Evolutionary conservation across 2,888 invertebrate species (phyloP).

Genomic region (Fragum sueziense): DNA sequence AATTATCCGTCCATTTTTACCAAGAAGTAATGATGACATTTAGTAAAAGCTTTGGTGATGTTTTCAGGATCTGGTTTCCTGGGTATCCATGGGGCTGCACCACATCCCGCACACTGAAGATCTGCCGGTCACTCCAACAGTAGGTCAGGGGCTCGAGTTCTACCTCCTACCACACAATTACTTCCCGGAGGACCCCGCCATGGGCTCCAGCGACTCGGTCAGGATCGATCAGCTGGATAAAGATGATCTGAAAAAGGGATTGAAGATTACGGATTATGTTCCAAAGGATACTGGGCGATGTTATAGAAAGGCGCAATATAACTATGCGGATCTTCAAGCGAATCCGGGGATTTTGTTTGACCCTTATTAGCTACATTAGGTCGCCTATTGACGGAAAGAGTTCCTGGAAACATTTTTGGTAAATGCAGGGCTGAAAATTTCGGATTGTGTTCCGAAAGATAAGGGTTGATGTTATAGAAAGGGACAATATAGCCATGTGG

Average conservation of each 20-base stretch:
- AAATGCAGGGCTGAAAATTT: too few relatives aligned
- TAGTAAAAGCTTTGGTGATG: too few relatives aligned
- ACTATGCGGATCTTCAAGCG: constrained; percentile 18
- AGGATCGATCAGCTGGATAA: constrained; percentile 34
- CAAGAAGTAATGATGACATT: too few relatives aligned
- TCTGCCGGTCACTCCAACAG: constrained; percentile 47
- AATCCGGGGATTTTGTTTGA: constrained; percentile 29
- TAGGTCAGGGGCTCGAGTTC: constrained; percentile 44
- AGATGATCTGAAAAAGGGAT: constrained; percentile 17
- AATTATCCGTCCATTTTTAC: too few relatives aligned
- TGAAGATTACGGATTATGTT: constrained; percentile 28
- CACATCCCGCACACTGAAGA: constrained; percentile 60
- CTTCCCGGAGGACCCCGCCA: constrained; percentile 48
- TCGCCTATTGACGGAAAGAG: not conserved
- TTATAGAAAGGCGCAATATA: not conserved
- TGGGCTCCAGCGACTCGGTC: constrained; percentile 43
- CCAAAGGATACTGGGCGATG: constrained; percentile 18
- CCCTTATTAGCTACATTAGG: not conserved
- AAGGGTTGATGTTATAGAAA: too few relatives aligned
- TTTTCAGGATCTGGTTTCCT: constrained; percentile 54
- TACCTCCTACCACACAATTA: constrained; percentile 48
- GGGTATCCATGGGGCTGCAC: constrained; percentile 56
- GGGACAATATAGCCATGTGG: too few relatives aligned
- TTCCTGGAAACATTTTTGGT: too few relatives aligned
- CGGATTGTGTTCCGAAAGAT: too few relatives aligned